Percentiles rank a stretch among this genome's conserved stretches.
Evolutionary conservation across 1,140 invertebrate genomes (phyloP).

Genomic region (Stegodyphus dumicola): DNA sequence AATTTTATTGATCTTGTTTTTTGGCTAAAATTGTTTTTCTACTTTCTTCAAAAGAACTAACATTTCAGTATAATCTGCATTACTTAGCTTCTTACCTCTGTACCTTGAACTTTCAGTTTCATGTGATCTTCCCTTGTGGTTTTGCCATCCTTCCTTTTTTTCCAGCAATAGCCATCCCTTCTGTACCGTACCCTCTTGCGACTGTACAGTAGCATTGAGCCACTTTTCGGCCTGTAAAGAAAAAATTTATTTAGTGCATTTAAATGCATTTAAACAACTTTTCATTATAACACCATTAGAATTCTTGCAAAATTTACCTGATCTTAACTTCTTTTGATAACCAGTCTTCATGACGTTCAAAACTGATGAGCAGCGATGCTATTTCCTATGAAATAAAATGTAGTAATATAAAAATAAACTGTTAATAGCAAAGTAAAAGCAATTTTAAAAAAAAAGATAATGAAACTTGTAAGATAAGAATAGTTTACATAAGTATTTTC

Average conservation of each 20-base stretch:
- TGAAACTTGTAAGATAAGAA: too few relatives aligned
- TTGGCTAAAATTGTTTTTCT: too few relatives aligned
- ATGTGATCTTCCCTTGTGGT: constrained; percentile 98
- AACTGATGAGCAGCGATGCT: constrained; percentile 95
- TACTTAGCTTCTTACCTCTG: constrained; percentile 77
- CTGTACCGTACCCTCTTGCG: constrained; percentile 95
- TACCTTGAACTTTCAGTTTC: constrained; percentile 98
- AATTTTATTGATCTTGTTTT: too few relatives aligned
- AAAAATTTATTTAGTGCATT: neutral
- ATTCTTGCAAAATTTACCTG: constrained; percentile 73
- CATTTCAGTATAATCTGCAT: too few relatives aligned
- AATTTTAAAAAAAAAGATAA: too few relatives aligned
- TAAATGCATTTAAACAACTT: neutral
- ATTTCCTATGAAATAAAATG: constrained; percentile 81
- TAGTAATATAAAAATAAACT: neutral
- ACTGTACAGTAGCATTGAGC: constrained; percentile 96
- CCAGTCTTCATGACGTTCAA: constrained; percentile 95
- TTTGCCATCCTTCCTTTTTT: constrained; percentile 97
- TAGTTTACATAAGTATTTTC: too few relatives aligned
- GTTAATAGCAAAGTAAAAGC: too few relatives aligned
- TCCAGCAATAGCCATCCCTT: constrained; percentile 98
- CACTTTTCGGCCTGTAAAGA: constrained; percentile 87
- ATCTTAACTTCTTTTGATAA: constrained; percentile 97
- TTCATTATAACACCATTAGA: neutral
- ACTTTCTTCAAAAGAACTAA: too few relatives aligned